A percentile compares a stretch with the other conserved stretches of the same genome.
phyloP scores from a whole-genome alignment of 2,113 vertebrate species.

The Lycaon pictus region DNA sequence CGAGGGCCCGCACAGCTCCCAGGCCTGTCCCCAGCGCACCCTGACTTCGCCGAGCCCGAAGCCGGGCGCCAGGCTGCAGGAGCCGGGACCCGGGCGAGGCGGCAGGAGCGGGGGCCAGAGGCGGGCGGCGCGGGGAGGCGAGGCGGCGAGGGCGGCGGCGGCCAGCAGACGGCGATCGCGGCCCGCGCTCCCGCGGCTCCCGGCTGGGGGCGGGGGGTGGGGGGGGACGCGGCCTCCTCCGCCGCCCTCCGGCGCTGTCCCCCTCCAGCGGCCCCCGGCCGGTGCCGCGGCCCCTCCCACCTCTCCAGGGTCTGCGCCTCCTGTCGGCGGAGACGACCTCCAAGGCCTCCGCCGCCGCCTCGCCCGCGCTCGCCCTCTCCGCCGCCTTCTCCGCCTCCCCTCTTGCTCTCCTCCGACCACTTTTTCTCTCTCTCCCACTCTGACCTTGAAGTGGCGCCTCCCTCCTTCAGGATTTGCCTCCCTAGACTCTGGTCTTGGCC shows the following conservation, averaged over 20 bases:
- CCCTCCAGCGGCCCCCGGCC: accelerated
- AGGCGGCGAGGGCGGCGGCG: constrained; percentile 32
- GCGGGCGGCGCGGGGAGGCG: not conserved
- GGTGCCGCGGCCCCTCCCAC: not conserved
- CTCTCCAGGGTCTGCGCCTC: not conserved
- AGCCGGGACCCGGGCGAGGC: not conserved
- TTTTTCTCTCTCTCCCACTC: not conserved
- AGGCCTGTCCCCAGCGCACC: not conserved
- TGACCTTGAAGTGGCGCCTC: not conserved
- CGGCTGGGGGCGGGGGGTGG: accelerated
- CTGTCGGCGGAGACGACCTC: constrained; percentile 22
- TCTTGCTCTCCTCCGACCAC: not conserved
- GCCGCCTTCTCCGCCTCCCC: not conserved
- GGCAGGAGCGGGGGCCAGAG: not conserved
- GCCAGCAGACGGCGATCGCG: constrained; percentile 96
- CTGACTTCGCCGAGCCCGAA: not conserved
- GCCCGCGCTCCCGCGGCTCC: constrained; percentile 59
- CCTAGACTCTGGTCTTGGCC: not conserved
- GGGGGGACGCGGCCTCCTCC: not conserved
- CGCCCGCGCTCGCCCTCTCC: not conserved
- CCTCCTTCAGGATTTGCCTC: not conserved
- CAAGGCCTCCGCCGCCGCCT: not conserved
- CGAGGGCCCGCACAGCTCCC: accelerated
- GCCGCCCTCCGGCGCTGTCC: not conserved
- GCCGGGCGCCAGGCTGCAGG: accelerated